These are phyloP conservation scores for Episyrphus balteatus DNA, from an alignment of 1,140 invertebrate species.

Conservation along the genomic window DNA sequence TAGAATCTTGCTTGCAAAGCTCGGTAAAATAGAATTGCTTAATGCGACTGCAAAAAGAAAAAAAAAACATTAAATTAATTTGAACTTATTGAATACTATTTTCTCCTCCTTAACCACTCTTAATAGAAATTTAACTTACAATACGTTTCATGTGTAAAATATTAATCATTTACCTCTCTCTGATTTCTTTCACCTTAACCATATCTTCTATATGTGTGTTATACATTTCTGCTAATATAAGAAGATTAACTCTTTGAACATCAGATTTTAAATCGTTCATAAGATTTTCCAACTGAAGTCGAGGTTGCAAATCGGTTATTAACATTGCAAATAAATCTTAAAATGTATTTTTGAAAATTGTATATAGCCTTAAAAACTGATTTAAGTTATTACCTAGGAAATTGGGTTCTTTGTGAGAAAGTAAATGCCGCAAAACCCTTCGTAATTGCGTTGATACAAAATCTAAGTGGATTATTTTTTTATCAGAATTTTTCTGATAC, in stretches of 20 bases:
- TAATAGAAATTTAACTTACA: too few relatives aligned
- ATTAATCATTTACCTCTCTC: constrained; percentile 17
- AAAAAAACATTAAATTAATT: neutral
- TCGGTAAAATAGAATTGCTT: constrained; percentile 32
- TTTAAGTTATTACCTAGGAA: constrained; percentile 17
- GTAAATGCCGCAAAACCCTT: constrained; percentile 21
- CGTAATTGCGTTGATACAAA: constrained; percentile 25
- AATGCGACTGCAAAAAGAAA: constrained; percentile 17
- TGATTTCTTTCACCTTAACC: constrained; percentile 15
- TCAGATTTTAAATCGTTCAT: constrained; percentile 24
- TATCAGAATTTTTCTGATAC: constrained; percentile 19
- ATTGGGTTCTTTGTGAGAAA: constrained; percentile 23
- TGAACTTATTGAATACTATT: too few relatives aligned
- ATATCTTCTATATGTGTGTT: constrained; percentile 17
- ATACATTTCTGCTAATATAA: constrained; percentile 32
- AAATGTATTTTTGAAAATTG: neutral
- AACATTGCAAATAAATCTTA: constrained; percentile 25
- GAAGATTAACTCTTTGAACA: constrained; percentile 25
- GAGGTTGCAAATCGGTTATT: constrained; percentile 15
- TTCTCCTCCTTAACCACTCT: too few relatives aligned
- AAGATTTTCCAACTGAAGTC: constrained; percentile 17
- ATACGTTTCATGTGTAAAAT: too few relatives aligned
- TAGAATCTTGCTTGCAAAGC: constrained; percentile 29
- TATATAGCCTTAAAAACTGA: neutral
- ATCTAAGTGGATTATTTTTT: constrained; percentile 22